Percentiles rank a stretch among this genome's conserved stretches.
Conservation (phyloP, 35 echinoderm and acorn worm species). For the Patiria miniata region DNA sequence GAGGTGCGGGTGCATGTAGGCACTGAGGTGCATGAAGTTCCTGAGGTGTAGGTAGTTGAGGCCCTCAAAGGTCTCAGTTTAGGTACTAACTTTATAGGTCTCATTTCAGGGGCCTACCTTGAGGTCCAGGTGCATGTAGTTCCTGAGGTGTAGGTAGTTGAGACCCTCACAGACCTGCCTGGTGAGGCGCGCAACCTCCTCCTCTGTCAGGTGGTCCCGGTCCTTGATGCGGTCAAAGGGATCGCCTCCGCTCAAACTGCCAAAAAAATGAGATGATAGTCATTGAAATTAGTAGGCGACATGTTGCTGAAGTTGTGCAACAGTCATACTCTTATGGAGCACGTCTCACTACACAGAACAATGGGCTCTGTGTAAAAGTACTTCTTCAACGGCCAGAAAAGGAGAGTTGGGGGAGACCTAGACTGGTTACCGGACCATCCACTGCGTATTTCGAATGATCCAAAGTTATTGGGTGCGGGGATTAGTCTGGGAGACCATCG, state of each 20-base stretch:
- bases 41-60: slow-evolving; percentile 82
- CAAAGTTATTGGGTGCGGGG: too few relatives aligned
- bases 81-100: too few relatives aligned
- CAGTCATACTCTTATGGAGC: too few relatives aligned
- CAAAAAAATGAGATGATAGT: neutral
- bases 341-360: too few relatives aligned
- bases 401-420: too few relatives aligned
- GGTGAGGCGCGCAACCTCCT: slow-evolving; percentile 78
- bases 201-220: slow-evolving; percentile 69
- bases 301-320: too few relatives aligned
- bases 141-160: slow-evolving; percentile 80
- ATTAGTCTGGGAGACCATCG: too few relatives aligned
- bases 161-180: slow-evolving; percentile 94
- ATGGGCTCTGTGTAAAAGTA: too few relatives aligned
- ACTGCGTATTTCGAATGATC: too few relatives aligned
- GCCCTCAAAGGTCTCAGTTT: slow-evolving; percentile 43
- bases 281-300: too few relatives aligned
- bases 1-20: slow-evolving; percentile 96
- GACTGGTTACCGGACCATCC: too few relatives aligned
- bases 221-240: slow-evolving; percentile 84
- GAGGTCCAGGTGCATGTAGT: slow-evolving; percentile 98
- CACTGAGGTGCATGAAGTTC: slow-evolving; percentile 80
- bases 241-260: slow-evolving; percentile 92
- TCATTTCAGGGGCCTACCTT: slow-evolving; percentile 60
- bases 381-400: too few relatives aligned